Conservation (phyloP, 2,113 vertebrate genomes). For the Philantomba maxwellii region DNA sequence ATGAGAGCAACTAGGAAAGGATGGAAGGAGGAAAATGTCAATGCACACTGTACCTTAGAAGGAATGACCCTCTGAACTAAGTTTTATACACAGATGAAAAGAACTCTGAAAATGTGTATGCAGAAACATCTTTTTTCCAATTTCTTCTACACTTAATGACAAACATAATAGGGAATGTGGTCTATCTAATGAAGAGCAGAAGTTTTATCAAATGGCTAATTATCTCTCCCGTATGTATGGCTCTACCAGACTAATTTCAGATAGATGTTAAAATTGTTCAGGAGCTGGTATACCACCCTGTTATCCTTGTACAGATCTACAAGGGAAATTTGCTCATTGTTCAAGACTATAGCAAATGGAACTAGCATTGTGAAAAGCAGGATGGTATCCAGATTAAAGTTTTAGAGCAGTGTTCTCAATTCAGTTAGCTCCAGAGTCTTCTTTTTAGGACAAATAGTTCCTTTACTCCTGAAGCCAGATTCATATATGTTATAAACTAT, state of each 20-base stretch:
- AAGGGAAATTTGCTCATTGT: not conserved
- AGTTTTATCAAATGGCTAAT: not conserved
- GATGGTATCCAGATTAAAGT: not conserved
- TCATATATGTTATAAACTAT: not conserved
- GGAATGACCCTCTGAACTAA: not conserved
- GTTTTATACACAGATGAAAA: not conserved
- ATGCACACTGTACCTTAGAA: not conserved
- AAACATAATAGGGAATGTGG: not conserved
- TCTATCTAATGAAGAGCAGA: not conserved
- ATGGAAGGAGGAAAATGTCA: not conserved
- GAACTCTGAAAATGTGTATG: not conserved
- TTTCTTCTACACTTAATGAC: not conserved
- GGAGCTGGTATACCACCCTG: not conserved
- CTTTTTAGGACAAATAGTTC: not conserved
- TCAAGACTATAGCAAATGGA: not conserved
- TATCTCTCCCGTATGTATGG: not conserved
- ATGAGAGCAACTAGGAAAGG: not conserved
- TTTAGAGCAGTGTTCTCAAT: not conserved
- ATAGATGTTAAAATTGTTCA: not conserved
- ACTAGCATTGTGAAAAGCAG: not conserved
- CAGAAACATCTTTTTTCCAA: not conserved
- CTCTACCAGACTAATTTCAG: not conserved
- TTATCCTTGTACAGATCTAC: not conserved
- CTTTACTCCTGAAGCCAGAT: not conserved
- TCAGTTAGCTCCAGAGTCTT: not conserved